Evolutionary conservation across 1,140 invertebrate genomes (phyloP), one percentile per base, ranked within the genome.

Genomic region (Drosophila orena): DNA sequence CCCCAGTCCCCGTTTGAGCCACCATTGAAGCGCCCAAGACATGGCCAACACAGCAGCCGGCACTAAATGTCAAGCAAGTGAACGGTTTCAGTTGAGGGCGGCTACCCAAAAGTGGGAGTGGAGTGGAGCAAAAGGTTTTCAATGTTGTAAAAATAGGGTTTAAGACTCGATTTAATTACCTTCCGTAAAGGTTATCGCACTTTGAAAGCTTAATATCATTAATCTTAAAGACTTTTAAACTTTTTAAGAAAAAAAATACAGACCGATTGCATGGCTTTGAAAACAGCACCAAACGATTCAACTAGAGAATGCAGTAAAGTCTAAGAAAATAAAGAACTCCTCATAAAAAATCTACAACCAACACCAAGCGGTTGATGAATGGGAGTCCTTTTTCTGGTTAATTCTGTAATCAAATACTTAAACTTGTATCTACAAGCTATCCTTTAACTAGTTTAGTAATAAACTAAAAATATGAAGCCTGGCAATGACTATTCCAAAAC

Each of bases 21-120:
- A 12, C 50, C 59, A 69, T 57, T 43, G 68, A 57, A 57, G 42
- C 56, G 27, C 52, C 52, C 68, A 70, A 71, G 65, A 70, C 50
- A 71, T 53, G 68, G 24, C 30, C 58, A 56, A 17, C 30, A 30
- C 58, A 77, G 46, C 79, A 81, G 75, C 79, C 69, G 75, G 79
- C 79, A 83, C 69, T 79, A 83, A 81, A 81, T 81, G 79, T 81
- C 79, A 81, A 58, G 79, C 79, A 22, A 79, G 62, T 57, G 78
- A 81, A 77, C 78, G 78, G 72, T 72, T 81, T 72, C 59, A 60
- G 43, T 43, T 38, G 20, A 11, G 24, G 27, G 20, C 30, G 12
- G 37, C 34, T 50, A 6, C 15, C 47, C 30, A 35, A 52, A 14
- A 20, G n/a, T 27, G 22, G 38, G 15, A 43, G 38, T 27, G 54